Conservation (phyloP, 2,113 vertebrate genomes). For the Sclerurus mexicanus region DNA sequence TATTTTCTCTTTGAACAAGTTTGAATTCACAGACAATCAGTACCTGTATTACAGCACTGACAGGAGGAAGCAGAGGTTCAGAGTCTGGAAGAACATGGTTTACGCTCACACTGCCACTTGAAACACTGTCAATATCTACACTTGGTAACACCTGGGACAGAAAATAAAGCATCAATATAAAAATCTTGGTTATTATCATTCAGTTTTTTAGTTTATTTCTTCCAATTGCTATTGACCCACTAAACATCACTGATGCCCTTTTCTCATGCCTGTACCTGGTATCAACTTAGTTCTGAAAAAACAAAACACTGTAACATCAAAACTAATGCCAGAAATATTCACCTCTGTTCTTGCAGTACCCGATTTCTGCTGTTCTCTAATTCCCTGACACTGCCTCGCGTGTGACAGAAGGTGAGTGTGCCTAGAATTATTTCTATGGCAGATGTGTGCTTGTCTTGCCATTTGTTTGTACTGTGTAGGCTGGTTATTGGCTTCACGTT, state of each 20-base stretch:
- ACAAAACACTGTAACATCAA: neutral
- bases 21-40: neutral
- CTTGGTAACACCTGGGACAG: slow-evolving; percentile 79
- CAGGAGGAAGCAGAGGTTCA: neutral
- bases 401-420: neutral
- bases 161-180: neutral
- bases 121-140: slow-evolving; percentile 81
- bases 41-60: slow-evolving; percentile 74
- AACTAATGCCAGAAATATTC: neutral
- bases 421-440: neutral
- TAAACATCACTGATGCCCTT: neutral
- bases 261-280: neutral
- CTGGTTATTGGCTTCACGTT: neutral
- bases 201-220: neutral
- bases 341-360: neutral
- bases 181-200: neutral
- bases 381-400: neutral
- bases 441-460: neutral
- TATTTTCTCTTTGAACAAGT: neutral
- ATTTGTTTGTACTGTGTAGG: neutral
- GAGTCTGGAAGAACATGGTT: neutral
- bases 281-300: neutral
- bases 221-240: neutral
- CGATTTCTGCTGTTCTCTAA: neutral
- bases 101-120: slow-evolving; percentile 28